Percentiles rank a stretch among this genome's conserved stretches.
phyloP scores from a whole-genome alignment of 2,113 vertebrate species.

The Microcebus lehilahytsara region DNA sequence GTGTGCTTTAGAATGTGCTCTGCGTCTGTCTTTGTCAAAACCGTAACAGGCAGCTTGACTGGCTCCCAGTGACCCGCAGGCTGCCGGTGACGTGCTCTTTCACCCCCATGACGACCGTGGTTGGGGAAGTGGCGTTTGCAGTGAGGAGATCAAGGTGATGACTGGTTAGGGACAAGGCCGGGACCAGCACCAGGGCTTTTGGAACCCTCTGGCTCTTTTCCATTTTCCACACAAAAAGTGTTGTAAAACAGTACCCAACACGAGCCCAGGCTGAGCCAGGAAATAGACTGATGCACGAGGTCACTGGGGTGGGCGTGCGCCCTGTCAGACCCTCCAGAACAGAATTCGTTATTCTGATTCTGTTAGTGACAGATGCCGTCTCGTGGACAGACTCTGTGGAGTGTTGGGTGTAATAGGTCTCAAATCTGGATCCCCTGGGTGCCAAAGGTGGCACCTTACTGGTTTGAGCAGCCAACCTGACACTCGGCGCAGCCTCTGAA shows the following conservation, averaged over 20 bases:
- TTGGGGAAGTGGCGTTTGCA: neutral
- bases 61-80: accelerated
- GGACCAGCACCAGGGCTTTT: neutral
- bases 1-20: neutral
- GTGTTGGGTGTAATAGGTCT: too few species aligned
- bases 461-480: accelerated
- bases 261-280: neutral
- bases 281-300: accelerated
- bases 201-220: neutral
- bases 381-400: too few species aligned
- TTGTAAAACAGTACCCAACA: accelerated
- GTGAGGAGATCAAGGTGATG: accelerated
- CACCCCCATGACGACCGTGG: accelerated
- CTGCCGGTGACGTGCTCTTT: accelerated
- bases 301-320: neutral
- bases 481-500: accelerated
- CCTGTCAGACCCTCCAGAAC: accelerated
- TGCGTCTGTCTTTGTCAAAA: too few species aligned
- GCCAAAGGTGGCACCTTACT: accelerated
- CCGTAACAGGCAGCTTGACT: accelerated
- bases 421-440: accelerated
- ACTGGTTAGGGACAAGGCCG: neutral
- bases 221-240: neutral
- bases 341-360: accelerated
- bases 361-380: accelerated